Percentiles rank a stretch among this genome's conserved stretches.
Conservation (phyloP, 2,888 invertebrate genomes). For the Schrankia costaestrigalis region DNA sequence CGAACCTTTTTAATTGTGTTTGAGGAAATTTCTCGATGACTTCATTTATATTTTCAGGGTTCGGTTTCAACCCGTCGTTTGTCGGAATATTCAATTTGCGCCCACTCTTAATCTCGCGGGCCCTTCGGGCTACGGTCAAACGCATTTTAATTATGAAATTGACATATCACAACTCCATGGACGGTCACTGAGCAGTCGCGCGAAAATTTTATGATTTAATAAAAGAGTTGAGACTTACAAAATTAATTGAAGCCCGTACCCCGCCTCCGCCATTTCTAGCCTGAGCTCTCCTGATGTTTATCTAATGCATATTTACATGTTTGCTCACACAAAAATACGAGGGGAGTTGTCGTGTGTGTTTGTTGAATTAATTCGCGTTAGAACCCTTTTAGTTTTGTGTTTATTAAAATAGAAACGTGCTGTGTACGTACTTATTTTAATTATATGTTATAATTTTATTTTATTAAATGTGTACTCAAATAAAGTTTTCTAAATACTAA, state of each 20-base stretch:
- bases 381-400: conserved; percentile 28
- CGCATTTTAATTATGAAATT: conserved; percentile 80
- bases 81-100: conserved; percentile 62
- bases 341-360: conserved; percentile 53
- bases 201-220: conserved; percentile 74
- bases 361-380: conserved; percentile 53
- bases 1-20: conserved; percentile 65
- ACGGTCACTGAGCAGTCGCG: conserved; percentile 42
- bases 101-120: conserved; percentile 62
- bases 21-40: conserved; percentile 59
- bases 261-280: conserved; percentile 51
- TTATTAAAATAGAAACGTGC: conserved; percentile 16
- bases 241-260: conserved; percentile 60
- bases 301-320: conserved; percentile 77
- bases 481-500: not conserved
- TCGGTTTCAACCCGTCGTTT: conserved; percentile 46
- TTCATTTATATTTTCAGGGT: conserved; percentile 59
- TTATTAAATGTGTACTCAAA: too few relatives aligned
- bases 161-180: conserved; percentile 65
- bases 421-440: too few relatives aligned
- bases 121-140: conserved; percentile 70
- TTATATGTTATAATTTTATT: too few relatives aligned
- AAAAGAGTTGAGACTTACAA: conserved; percentile 71
- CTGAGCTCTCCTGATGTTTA: conserved; percentile 63
- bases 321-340: conserved; percentile 56